phyloP scores from a whole-genome alignment of 2,888 invertebrate species.

The Drosophila fungiperda region DNA sequence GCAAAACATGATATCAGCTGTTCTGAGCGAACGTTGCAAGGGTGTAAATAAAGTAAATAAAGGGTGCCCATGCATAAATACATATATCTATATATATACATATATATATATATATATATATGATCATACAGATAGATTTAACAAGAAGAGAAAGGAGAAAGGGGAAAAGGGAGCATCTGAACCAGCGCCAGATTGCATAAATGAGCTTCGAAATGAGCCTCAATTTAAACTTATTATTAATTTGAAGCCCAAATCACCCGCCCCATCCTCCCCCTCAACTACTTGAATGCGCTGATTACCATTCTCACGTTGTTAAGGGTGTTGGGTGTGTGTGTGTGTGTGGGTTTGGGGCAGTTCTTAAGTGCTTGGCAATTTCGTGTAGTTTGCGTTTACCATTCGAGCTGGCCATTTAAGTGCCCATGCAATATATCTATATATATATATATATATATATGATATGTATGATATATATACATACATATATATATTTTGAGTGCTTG shows the following conservation, averaged over 20 bases:
- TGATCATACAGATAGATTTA: slow-evolving; percentile 7
- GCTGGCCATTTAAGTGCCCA: slow-evolving; percentile 17
- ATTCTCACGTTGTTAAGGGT: neutral
- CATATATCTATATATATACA: too few relatives aligned
- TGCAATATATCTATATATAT: slow-evolving; percentile 11
- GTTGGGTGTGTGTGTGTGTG: neutral
- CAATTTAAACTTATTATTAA: slow-evolving; percentile 41
- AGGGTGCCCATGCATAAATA: neutral
- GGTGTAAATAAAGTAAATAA: slow-evolving; percentile 11
- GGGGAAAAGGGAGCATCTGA: neutral
- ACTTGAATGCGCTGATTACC: slow-evolving; percentile 18
- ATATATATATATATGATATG: slow-evolving; percentile 17
- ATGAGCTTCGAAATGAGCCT: slow-evolving; percentile 51
- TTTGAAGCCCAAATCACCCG: neutral
- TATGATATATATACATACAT: neutral
- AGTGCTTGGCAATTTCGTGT: slow-evolving; percentile 28
- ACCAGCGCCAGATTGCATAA: slow-evolving; percentile 28
- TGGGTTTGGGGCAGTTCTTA: slow-evolving; percentile 1
- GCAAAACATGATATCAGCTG: slow-evolving; percentile 27
- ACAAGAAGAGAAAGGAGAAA: neutral
- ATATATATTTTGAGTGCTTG: slow-evolving; percentile 23
- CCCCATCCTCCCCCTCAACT: too few relatives aligned
- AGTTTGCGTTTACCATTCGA: slow-evolving; percentile 35
- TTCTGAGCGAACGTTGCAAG: slow-evolving; percentile 13
- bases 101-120: neutral